phyloP scores from a whole-genome alignment of 2,888 invertebrate genomes.

The Anagyrus pseudococci region DNA sequence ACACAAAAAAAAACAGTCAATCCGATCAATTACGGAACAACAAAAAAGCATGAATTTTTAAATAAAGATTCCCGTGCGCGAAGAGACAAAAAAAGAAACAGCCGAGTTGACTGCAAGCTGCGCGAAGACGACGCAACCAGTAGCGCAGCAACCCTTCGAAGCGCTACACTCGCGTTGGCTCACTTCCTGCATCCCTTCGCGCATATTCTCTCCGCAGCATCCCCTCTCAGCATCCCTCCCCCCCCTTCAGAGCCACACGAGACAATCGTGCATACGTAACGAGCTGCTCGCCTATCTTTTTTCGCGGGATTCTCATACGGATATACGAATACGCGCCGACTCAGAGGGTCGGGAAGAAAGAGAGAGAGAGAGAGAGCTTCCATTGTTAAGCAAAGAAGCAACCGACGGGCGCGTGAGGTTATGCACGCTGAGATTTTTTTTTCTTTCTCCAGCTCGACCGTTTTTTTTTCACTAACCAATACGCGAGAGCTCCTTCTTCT shows the following conservation, averaged over 20 bases:
- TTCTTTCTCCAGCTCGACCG: conserved; percentile 21
- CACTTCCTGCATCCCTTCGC: conserved; percentile 31
- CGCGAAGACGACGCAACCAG: no score
- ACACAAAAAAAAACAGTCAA: neutral
- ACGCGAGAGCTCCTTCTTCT: conserved; percentile 13
- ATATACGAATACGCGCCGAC: conserved; percentile 38
- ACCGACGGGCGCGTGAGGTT: conserved; percentile 47
- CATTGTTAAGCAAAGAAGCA: conserved; percentile 58
- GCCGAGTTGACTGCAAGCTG: neutral
- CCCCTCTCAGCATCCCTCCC: conserved; percentile 32
- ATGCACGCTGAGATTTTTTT: conserved; percentile 41
- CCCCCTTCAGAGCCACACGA: conserved; percentile 35
- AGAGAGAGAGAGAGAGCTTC: conserved; percentile 40
- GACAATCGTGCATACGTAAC: conserved; percentile 57
- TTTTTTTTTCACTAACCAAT: conserved; percentile 30
- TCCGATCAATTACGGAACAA: neutral
- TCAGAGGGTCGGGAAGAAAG: no score
- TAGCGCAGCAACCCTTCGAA: neutral
- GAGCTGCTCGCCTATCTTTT: conserved; percentile 47
- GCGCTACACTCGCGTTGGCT: conserved; percentile 31
- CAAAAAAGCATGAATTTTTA: no score
- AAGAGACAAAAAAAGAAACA: no score
- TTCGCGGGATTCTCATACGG: conserved; percentile 46
- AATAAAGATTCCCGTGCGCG: neutral
- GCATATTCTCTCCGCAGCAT: conserved; percentile 8